Conservation (phyloP, 2,113 vertebrate species). For the Ciconia stormi region DNA sequence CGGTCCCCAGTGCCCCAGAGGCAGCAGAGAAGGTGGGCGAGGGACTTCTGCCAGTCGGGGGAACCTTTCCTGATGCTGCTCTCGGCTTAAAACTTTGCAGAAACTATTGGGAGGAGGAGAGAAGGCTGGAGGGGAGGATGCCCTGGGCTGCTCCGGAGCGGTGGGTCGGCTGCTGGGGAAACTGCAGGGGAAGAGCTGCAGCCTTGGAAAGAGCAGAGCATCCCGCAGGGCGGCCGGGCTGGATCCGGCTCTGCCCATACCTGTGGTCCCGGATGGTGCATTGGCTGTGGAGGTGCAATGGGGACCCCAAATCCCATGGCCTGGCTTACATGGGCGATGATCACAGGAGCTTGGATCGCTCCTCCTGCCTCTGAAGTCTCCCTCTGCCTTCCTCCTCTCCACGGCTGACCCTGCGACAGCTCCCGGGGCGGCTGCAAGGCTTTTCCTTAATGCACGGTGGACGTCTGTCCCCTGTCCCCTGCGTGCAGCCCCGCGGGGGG, state of each 20-base stretch:
- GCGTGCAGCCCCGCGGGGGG: background rate
- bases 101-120: background rate
- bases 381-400: background rate
- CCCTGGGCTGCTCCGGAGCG: accelerated
- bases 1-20: background rate
- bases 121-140: accelerated
- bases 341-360: accelerated
- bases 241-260: accelerated
- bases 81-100: background rate
- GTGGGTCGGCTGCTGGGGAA: background rate
- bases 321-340: accelerated
- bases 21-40: background rate
- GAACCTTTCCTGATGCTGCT: background rate
- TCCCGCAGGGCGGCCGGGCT: accelerated
- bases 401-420: accelerated
- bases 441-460: accelerated
- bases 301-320: background rate
- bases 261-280: accelerated
- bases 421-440: accelerated
- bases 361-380: background rate
- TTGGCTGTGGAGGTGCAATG: background rate
- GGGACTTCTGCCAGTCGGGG: too few species aligned
- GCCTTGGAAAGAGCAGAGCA: background rate
- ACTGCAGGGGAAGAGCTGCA: background rate
- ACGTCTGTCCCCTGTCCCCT: background rate